Percentiles rank a stretch among this genome's conserved stretches.
phyloP scores from a whole-genome alignment of 2,113 vertebrate species.

The Erythrocebus patas region DNA sequence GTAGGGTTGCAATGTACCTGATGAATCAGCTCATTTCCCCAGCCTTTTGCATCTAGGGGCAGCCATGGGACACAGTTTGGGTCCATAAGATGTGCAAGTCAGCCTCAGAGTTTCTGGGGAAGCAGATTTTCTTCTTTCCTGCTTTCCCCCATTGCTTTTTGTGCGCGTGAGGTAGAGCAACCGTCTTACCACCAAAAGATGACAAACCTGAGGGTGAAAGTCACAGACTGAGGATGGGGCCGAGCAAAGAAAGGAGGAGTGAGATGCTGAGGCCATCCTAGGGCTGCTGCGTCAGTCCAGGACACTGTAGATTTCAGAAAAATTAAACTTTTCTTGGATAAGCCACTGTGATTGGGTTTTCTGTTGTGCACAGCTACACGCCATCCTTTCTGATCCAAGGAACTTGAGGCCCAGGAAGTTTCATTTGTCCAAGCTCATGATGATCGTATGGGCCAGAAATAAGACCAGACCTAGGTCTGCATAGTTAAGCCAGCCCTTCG shows the following conservation, averaged over 20 bases:
- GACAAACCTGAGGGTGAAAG: background rate
- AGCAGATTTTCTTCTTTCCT: background rate
- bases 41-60: no score
- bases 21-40: background rate
- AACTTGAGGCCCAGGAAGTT: background rate
- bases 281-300: no score
- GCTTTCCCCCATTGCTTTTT: background rate
- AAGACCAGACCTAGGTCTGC: background rate
- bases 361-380: background rate
- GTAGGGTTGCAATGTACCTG: background rate
- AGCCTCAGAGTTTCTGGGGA: background rate
- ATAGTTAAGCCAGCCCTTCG: background rate
- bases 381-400: background rate
- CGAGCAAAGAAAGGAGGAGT: background rate
- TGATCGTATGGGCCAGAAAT: background rate
- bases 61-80: background rate
- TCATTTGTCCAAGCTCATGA: background rate
- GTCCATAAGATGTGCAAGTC: background rate
- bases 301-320: background rate
- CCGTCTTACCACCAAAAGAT: background rate
- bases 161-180: background rate
- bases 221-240: background rate
- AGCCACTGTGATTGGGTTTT: background rate
- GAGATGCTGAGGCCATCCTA: no score
- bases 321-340: background rate